Base-by-base conservation (phyloP, 2,888 invertebrate species). In the Epirrita christyi region DNA sequence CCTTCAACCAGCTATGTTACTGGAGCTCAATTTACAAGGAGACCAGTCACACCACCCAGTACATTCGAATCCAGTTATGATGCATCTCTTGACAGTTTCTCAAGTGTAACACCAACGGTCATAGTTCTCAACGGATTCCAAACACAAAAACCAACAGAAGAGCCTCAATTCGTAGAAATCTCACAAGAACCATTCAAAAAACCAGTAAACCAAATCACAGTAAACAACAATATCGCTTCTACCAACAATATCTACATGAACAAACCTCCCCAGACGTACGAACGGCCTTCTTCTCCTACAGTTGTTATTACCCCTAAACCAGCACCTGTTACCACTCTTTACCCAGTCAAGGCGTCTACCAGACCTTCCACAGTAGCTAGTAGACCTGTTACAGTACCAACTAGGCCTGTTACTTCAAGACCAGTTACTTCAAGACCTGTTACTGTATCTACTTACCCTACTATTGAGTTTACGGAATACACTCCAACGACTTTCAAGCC, bases 251-350 rank as follows among this genome's bases (percentile, higher is more conserved):
- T 93, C 59, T 92, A 86, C 49, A 78, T 92, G 73, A 82, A 80
- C 2, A 87, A 88, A 73, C 90, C 91, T 1, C 70, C 81, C 0
- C 64, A 70, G 13, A 68, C 63, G 2, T 50, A 54, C 1, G 93
- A 94, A 29, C 87, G 87, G 50, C 94, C 88, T 0, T 84, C 95
- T 8, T 92, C 93, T 0, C 94, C 95, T 1, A 95, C 95, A 0
- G 90, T 95, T 6, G 86, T 94, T 3, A 95, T 95, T 9, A 95
- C 95, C 2, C 95, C 95, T 2, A 95, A 95, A 76, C 95, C 95
- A 0, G 92, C 93, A 0, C 78, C 85, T 0, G 70, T 70, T 0
- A 88, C 91, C 0, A 86, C 88, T 13, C 88, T 89, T 1, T 86
- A 81, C 27, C 86, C 90, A 9, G 67, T 78, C 0, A 86, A 80